Conservation (phyloP, 2,888 invertebrate species). For the Boloria euphrosyne region DNA sequence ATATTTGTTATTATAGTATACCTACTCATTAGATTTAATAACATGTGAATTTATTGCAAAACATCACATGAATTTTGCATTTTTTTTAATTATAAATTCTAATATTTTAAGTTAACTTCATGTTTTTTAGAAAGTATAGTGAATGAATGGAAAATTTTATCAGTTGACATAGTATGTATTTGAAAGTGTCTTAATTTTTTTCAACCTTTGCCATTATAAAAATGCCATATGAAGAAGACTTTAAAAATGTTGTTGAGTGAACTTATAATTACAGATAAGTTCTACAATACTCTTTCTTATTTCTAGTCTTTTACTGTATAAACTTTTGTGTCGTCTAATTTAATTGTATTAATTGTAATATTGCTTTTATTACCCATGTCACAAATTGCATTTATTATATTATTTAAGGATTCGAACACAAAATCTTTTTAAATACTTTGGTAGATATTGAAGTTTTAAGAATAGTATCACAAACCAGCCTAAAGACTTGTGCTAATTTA, state of each 20-base stretch:
- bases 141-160: no score
- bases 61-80: slow-evolving; percentile 8
- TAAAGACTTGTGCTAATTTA: slow-evolving; percentile 23
- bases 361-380: not conserved
- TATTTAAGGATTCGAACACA: not conserved
- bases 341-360: slow-evolving; percentile 9
- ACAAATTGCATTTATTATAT: slow-evolving; percentile 8
- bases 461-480: slow-evolving; percentile 24
- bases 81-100: slow-evolving; percentile 5
- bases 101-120: not conserved
- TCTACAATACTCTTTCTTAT: slow-evolving; percentile 30
- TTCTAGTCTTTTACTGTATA: slow-evolving; percentile 30
- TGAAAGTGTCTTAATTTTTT: not conserved
- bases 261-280: not conserved
- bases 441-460: slow-evolving; percentile 21
- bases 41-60: slow-evolving; percentile 4
- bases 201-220: slow-evolving; percentile 7
- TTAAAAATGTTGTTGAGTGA: not conserved
- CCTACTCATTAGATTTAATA: slow-evolving; percentile 1
- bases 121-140: not conserved
- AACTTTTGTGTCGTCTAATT: slow-evolving; percentile 11
- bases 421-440: slow-evolving; percentile 2
- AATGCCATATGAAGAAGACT: slow-evolving; percentile 19
- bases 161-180: no score
- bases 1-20: not conserved